phyloP scores from a whole-genome alignment of 2,888 invertebrate species.

The Lepidocyrtinus sp. region DNA sequence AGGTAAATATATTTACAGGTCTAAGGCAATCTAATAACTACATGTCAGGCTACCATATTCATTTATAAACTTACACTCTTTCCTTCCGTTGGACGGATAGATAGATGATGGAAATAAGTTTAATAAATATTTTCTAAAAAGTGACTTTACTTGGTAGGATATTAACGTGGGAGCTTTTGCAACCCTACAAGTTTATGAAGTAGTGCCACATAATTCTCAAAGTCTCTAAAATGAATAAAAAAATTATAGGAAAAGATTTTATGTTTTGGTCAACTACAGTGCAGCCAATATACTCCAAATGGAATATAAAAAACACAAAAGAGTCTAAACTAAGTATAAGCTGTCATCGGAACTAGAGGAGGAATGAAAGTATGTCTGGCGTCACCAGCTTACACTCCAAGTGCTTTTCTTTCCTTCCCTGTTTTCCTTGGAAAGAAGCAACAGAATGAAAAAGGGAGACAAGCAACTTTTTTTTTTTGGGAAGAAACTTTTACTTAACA shows the following conservation, averaged over 20 bases:
- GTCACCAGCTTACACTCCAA: background rate
- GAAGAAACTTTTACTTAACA: background rate
- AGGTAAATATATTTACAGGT: too few species aligned
- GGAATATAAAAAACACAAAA: background rate
- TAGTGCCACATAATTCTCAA: too few species aligned
- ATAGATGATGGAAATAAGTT: background rate
- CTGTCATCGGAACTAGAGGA: constrained; percentile 1
- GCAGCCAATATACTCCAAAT: background rate
- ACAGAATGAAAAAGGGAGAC: background rate
- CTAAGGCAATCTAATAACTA: too few species aligned
- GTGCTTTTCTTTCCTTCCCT: constrained; percentile 5
- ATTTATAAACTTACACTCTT: too few species aligned
- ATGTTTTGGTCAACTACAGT: too few species aligned
- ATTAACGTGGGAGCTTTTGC: background rate
- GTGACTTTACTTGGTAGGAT: background rate
- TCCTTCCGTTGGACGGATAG: background rate
- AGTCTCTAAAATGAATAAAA: too few species aligned
- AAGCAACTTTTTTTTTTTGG: background rate
- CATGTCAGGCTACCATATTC: too few species aligned
- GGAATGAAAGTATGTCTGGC: constrained; percentile 17
- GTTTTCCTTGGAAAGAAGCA: background rate
- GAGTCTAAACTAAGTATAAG: background rate
- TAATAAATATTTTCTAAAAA: background rate
- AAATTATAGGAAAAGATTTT: too few species aligned
- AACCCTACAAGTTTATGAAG: background rate